Evolutionary conservation across 2,113 vertebrate species (phyloP), one percentile per base, ranked within the genome.

Genomic region (Pelodiscus sinensis): DNA sequence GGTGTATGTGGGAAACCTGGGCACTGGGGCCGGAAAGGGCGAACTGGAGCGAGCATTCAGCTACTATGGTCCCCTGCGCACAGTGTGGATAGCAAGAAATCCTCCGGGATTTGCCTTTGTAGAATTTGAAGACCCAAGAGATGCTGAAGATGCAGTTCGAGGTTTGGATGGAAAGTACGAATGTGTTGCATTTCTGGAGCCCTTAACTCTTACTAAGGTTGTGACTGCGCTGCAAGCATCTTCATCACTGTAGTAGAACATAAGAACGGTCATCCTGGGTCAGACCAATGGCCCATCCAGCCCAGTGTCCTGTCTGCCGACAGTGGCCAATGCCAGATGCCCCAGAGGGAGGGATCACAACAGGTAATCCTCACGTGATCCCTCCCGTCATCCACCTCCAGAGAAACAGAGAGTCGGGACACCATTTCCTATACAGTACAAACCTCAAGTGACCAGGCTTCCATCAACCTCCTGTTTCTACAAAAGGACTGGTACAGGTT

Each of bases 31-130:
- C 55, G 98, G 98, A 38, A 99, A 99, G 92, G 98, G 98, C 79
- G 99, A 99, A 93, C 97, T 99, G 94, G 99, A 99, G 96, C 98
- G 98, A 92, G 98, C 98, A 58, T 99, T 99, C 92, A 98, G 98
- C 93, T 99, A 98, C 89, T 99, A 99, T 31, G 99, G 99, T 6
- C 99, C 98, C 1, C 97, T 99, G 95, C 97, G 98, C 96, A 99
- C 98, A 2, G 98, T 99, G 13, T 99, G 99, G 99, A 98, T 99
- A 85, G 98, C 99, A 9, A 98, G 99, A 92, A 99, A 99, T 96
- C 99, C 98, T 88, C 98, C 98, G 15, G 99, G 99, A 82, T 99
- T 99, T 71, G 98, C 98, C 86, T 99, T 99, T 93, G 98, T 98
- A 96, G 98, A 98, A 91, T 99, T 98, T 88, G 98, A 99, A 94